Evolutionary conservation across 2,797 vertebrate genomes (phyloP).

Genomic region (Thamnophis elegans): DNA sequence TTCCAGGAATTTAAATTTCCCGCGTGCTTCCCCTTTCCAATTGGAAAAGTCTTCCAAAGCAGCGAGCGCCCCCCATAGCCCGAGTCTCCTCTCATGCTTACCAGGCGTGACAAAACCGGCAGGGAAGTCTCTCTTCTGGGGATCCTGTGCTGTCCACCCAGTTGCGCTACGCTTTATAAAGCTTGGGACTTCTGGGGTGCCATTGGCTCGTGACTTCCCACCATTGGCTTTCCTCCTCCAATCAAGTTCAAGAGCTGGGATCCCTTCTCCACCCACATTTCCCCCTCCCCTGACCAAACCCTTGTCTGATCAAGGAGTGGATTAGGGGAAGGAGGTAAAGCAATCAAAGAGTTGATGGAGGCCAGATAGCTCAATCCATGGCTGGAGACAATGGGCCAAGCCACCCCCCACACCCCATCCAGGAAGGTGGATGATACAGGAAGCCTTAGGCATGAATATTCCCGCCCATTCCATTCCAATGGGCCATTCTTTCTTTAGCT

Average conservation of each 20-base stretch:
- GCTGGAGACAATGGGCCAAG: slow-evolving; percentile 20
- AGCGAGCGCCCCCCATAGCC: neutral
- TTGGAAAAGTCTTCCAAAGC: neutral
- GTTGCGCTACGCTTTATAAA: slow-evolving; percentile 6
- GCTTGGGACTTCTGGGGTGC: neutral
- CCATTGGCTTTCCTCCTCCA: slow-evolving; percentile 28
- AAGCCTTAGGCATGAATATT: neutral
- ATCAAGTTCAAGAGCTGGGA: slow-evolving; percentile 39
- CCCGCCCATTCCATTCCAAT: slow-evolving; percentile 1
- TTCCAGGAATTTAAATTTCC: slow-evolving; percentile 15
- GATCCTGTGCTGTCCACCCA: neutral
- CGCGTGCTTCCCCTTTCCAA: neutral
- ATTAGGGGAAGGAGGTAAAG: neutral
- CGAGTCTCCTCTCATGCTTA: neutral
- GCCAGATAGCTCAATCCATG: slow-evolving; percentile 13
- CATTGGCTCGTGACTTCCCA: slow-evolving; percentile 16
- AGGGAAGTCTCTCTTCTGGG: too few species aligned
- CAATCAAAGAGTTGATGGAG: slow-evolving; percentile 20
- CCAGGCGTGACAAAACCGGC: neutral
- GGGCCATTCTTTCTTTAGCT: neutral
- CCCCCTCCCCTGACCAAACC: neutral
- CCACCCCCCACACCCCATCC: neutral
- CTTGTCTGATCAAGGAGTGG: slow-evolving; percentile 6
- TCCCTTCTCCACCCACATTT: slow-evolving; percentile 5
- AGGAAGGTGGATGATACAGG: neutral